Percentiles rank a stretch among this genome's conserved stretches.
Evolutionary conservation across 2,113 vertebrate genomes (phyloP).

Genomic region (Sporophila hypoxantha): DNA sequence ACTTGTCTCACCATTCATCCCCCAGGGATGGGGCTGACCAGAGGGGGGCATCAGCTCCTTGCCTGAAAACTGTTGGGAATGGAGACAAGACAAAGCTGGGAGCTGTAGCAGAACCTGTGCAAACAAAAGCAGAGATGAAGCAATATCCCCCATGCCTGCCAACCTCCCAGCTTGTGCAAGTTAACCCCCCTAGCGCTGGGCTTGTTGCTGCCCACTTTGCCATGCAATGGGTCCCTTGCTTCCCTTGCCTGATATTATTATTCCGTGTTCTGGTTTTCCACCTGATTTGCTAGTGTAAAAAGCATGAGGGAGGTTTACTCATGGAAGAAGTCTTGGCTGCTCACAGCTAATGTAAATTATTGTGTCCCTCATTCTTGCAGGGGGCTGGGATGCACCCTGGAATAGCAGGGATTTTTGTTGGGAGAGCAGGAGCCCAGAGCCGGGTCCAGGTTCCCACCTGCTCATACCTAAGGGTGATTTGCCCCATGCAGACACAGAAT

Average conservation of each 20-base stretch:
- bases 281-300: neutral
- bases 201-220: neutral
- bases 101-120: neutral
- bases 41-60: neutral
- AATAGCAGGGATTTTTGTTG: neutral
- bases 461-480: neutral
- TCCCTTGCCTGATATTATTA: neutral
- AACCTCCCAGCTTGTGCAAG: neutral
- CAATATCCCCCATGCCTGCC: neutral
- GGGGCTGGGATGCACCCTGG: neutral
- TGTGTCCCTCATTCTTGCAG: neutral
- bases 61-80: neutral
- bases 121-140: neutral
- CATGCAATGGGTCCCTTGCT: neutral
- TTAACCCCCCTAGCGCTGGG: neutral
- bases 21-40: neutral
- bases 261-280: neutral
- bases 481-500: fast-evolving
- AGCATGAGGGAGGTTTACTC: neutral
- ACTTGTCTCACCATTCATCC: neutral
- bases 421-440: neutral
- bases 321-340: neutral
- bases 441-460: neutral
- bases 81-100: neutral
- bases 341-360: neutral